These are phyloP conservation scores for Pangasius mekongensis DNA, from an alignment of 2,797 vertebrate species.

Conservation along the genomic window DNA sequence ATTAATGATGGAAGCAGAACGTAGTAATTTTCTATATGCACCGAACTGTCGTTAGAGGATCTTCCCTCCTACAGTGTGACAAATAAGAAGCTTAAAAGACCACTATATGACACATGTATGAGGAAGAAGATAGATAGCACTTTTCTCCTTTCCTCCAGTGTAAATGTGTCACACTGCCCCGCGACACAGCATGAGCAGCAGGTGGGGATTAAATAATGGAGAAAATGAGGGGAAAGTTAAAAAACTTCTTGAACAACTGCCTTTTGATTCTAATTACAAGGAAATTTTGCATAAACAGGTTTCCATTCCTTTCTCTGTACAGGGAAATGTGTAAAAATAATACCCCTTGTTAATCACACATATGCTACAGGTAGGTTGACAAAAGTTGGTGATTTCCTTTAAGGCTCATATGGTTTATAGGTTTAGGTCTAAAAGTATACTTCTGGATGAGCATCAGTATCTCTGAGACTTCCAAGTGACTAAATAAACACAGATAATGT, in stretches of 20 bases:
- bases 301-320: neutral
- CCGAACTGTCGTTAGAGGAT: neutral
- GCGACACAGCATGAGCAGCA: neutral
- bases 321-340: neutral
- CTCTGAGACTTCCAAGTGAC: slow-evolving; percentile 64
- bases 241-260: neutral
- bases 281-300: neutral
- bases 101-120: neutral
- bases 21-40: neutral
- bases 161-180: neutral
- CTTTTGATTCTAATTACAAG: neutral
- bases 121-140: neutral
- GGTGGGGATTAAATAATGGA: neutral
- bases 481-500: slow-evolving; percentile 71
- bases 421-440: slow-evolving; percentile 58
- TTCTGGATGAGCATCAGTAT: slow-evolving; percentile 67
- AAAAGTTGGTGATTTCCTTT: neutral
- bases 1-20: neutral
- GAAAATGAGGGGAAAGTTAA: neutral
- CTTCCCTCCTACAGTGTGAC: neutral
- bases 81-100: neutral
- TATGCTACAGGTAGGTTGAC: neutral
- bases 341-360: neutral
- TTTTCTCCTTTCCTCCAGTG: neutral
- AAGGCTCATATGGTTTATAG: neutral